phyloP scores from a whole-genome alignment of 1,140 invertebrate genomes.

The Mizuhopecten yessoensis region DNA sequence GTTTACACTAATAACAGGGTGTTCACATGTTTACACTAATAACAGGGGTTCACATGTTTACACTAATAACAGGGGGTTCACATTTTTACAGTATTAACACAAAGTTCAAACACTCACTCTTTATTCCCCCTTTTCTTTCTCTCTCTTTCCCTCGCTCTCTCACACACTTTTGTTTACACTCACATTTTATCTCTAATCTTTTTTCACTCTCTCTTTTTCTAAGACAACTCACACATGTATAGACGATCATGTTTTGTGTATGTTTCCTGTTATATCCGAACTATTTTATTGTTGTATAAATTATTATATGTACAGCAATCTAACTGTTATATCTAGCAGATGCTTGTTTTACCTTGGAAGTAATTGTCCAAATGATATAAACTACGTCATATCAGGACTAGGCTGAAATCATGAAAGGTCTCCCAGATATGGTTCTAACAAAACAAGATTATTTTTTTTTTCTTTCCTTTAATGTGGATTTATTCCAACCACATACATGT shows the following conservation, averaged over 20 bases:
- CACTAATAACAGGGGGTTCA: background rate
- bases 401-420: background rate
- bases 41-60: no score
- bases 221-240: no score
- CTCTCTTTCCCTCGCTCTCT: background rate
- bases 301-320: background rate
- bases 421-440: background rate
- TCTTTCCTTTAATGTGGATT: no score
- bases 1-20: no score
- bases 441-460: no score
- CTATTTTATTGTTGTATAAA: background rate
- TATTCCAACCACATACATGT: no score
- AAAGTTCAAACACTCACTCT: background rate
- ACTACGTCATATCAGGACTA: background rate
- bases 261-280: background rate
- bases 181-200: no score
- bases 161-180: background rate
- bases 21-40: no score
- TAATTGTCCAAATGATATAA: no score
- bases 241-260: background rate
- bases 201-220: background rate
- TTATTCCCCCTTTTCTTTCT: background rate
- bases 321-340: no score
- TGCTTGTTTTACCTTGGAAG: no score
- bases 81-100: background rate